phyloP scores from a whole-genome alignment of 2,113 vertebrate species.

The Chroicocephalus ridibundus region DNA sequence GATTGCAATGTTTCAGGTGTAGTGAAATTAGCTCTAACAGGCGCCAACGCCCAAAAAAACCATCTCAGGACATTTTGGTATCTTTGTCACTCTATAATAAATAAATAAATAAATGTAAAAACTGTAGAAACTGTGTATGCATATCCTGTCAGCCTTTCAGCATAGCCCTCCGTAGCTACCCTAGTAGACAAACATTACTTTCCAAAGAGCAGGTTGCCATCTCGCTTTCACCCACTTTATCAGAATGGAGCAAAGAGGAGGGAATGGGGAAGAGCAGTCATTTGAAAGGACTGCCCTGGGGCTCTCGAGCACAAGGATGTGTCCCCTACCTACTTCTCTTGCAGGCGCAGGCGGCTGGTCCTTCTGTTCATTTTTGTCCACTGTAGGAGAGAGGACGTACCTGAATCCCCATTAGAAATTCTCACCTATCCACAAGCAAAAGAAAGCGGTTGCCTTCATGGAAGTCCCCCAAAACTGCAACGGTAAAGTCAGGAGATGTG shows the following conservation, averaged over 20 bases:
- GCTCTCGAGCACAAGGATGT: neutral
- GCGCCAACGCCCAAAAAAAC: neutral
- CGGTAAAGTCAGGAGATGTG: neutral
- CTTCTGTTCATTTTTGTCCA: neutral
- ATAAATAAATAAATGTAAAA: neutral
- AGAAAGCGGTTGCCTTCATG: neutral
- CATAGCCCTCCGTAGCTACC: neutral
- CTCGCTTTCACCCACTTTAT: neutral
- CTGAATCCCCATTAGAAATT: neutral
- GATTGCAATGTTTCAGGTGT: neutral
- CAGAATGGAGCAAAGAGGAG: neutral
- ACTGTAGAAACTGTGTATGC: neutral
- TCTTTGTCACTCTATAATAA: neutral
- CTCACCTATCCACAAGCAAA: neutral
- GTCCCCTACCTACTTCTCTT: neutral
- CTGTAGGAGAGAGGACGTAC: neutral
- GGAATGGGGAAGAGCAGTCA: fast-evolving
- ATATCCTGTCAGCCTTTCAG: neutral
- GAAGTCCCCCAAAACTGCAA: neutral
- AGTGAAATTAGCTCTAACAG: neutral
- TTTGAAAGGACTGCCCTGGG: neutral
- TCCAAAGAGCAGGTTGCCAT: neutral
- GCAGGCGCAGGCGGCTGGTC: neutral
- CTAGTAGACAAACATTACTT: neutral
- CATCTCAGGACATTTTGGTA: neutral